Base-by-base conservation (phyloP, 2,888 invertebrate species). In the Dasypogon diadema region DNA sequence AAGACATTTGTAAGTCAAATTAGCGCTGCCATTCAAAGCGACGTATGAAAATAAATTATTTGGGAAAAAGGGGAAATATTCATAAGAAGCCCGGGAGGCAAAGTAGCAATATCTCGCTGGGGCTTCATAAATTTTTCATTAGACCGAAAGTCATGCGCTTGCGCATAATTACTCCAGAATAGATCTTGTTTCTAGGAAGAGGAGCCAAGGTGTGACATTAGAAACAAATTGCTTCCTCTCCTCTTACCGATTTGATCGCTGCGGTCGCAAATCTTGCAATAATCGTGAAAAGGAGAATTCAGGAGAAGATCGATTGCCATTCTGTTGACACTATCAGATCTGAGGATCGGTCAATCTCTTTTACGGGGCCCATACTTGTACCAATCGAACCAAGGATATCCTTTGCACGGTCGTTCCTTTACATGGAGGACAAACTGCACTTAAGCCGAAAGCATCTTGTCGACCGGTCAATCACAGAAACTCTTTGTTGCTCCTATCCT, bases 1-100 rank as follows among this genome's bases (percentile, higher is more conserved):
- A 74, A 58, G 60, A 70, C 76, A 78, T 78, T 77, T 78, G 77
- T 77, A 74, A 78, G 74, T 75, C 76, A 77, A 78, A 78, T 78
- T 77, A 78, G 78, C 60, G 77, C 74, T 76, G 78, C 78, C 78
- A 78, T 75, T 37, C 55, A 74, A 60, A 55, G 74, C 77, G 77
- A 77, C 78, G 76, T 70, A 75, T 56, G 75, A 60, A 74, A 78
- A 77, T 77, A 78, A 77, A 78, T 78, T 75, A 78, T 75, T 63
- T 60, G 42, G 72, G 48, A 72, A 75, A 72, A 51, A 70, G 51
- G 34, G 54, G 21, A 70, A 46, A 56, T 68, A 70, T 30, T 51
- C 54, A 54, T 70, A 54, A 70, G 70, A 70, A 70, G 70, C 51
- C 54, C 70, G 54, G 70, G 54, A 70, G 65, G 34, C 48, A 65